A percentile compares a stretch with the other conserved stretches of the same genome.
Conservation (phyloP, 2,888 invertebrate species). For the Ecdyonurus torrentis region DNA sequence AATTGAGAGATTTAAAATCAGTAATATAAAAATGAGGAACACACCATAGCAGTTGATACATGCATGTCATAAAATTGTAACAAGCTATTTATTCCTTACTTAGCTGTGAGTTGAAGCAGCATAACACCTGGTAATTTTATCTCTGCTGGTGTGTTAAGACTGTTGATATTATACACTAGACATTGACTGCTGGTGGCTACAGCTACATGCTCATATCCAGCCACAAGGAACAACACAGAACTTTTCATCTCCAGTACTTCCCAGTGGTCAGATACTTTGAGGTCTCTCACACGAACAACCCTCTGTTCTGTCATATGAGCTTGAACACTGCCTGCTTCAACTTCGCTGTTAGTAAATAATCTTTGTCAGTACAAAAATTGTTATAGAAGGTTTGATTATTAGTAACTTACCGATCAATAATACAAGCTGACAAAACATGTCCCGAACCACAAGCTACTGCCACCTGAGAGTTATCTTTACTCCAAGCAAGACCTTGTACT, state of each 20-base stretch:
- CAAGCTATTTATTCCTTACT: too few relatives aligned
- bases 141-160: neutral
- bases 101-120: neutral
- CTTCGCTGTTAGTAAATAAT: neutral
- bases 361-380: neutral
- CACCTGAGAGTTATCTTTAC: neutral
- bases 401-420: neutral
- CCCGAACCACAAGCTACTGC: neutral
- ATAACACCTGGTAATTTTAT: neutral
- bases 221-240: neutral
- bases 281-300: neutral
- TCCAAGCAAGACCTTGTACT: neutral
- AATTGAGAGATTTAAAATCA: neutral
- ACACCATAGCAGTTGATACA: neutral
- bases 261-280: neutral
- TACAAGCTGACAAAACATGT: neutral
- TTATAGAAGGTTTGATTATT: neutral
- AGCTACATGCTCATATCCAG: neutral
- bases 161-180: neutral
- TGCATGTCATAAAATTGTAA: neutral
- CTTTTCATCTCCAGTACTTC: neutral
- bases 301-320: neutral
- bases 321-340: neutral
- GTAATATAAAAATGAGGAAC: neutral
- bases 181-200: neutral